Evolutionary conservation across 2,888 invertebrate species (phyloP), one percentile per base, ranked within the genome.

Genomic region (Myathropa florea): DNA sequence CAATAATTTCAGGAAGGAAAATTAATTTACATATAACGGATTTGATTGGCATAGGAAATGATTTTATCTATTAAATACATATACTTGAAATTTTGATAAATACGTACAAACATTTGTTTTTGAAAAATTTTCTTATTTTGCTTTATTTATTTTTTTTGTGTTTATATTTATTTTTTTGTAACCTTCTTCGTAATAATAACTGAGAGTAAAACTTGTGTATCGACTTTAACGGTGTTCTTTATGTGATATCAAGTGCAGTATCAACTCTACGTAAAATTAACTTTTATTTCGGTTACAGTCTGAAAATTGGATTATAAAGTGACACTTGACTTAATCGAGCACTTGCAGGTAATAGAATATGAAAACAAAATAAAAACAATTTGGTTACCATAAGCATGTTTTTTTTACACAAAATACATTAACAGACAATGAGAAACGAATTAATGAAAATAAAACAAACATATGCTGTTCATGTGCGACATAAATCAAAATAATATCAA

Each of bases 21-120:
- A 70, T 60, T 9, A 77, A 59, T 88, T 82, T 78, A 89, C 73
- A 87, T 84, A 88, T 53, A 83, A 67, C 61, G 30, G 61, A 68
- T 83, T 70, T 64, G 68, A 64, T 83, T 78, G 83, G 68, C 73
- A 68, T 72, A 78, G 61, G 33, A 78, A 83, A 78, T 64, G 30
- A 63, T 53, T 70, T 72, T 14, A 57, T 83, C 57, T 59, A 60
- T 70, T 55, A 60, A 60, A 67, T 67, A 80, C 59, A 26, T 46
- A 68, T 80, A 76, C 26, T 72, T 81, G 55, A 67, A 72, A 73
- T 82, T 75, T 61, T 63, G 53, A 77, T 60, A 75, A 70, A 75
- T 77, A 80, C 72, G 63, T 77, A 86, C 77, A 68, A 83, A 86
- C 63, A 72, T 75, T 83, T 73, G 73, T 28, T 65, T 78, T 79